Evolutionary conservation across 2,797 vertebrate genomes (phyloP).

Genomic region (Ctenosaura bakeri): DNA sequence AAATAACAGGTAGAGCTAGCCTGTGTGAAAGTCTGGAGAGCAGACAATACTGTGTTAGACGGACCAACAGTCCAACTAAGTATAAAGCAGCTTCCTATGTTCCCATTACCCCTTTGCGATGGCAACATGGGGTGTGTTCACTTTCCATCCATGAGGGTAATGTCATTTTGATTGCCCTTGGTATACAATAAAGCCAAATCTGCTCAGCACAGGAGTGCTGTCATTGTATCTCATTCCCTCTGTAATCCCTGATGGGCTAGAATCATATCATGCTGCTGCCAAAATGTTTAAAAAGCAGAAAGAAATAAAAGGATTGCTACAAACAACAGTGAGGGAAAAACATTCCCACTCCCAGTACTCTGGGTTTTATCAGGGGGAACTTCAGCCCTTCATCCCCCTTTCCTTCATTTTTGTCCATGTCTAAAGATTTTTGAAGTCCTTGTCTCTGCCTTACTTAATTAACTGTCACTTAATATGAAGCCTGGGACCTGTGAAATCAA

Average conservation of each 20-base stretch:
- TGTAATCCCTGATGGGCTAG: neutral
- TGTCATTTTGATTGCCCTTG: neutral
- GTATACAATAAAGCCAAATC: neutral
- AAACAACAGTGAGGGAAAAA: neutral
- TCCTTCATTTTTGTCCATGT: neutral
- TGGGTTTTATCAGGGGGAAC: neutral
- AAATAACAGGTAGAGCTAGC: too few relatives aligned
- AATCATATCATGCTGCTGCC: neutral
- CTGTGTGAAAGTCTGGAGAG: too few relatives aligned
- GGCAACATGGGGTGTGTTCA: neutral
- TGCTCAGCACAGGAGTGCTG: neutral
- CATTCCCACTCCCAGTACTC: neutral
- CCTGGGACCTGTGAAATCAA: constrained; percentile 16
- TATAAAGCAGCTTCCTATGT: too few relatives aligned
- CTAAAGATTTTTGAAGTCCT: neutral
- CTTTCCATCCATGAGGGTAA: neutral
- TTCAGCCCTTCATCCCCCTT: neutral
- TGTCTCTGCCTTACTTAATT: constrained; percentile 26
- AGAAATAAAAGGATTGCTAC: neutral
- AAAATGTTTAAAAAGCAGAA: neutral
- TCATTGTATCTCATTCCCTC: neutral
- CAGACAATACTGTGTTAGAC: too few relatives aligned
- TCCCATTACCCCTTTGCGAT: neutral
- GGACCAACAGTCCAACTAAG: too few relatives aligned
- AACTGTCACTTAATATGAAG: constrained; percentile 31